Evolutionary conservation across 2,113 vertebrate species (phyloP), one percentile per base, ranked within the genome.

Genomic region (Crocuta crocuta): DNA sequence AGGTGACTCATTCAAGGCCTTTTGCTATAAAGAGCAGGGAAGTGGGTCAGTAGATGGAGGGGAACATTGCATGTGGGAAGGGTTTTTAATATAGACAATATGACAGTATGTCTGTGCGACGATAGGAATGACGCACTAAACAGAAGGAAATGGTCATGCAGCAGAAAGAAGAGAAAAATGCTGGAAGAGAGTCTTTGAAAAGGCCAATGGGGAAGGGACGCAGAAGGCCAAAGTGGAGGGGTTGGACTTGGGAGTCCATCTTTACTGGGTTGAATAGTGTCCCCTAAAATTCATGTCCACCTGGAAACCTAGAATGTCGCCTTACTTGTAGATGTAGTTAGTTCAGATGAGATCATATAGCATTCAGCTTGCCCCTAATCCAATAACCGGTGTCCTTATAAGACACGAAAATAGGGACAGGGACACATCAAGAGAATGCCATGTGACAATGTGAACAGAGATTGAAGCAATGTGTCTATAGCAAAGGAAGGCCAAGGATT

Each of bases 1-100:
- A 81, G 91, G 87, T 97, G 94, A 96, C 74, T 97, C 95, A 89
- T 84, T 35, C 65, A 10, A 93, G 94, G n/a, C 65, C 94, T 96
- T 92, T 91, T 84, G 19, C 74, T 53, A 45, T 48, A 35, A 93
- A 85, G 74, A 89, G 66, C 93, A 88, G 55, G 82, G 76, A 98
- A 94, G 84, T 84, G 48, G 92, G 92, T 95, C 93, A 78, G 70
- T 88, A 94, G 94, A 35, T 74, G n/a, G 90, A 94, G 35, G 58
- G 43, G 39, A 84, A 73, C 0, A 0, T 35, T 5, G 1, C 48
- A 53, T 0, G 3, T 28, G 35, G 74, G 89, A 73, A 96, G 35
- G 15, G 4, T 65, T 93, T 95, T 58, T 80, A 66, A 89, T 82
- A 78, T 28, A 91, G 53, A 90, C 7, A 26, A 28, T n/a, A 63